Conservation (phyloP, 2,797 vertebrate genomes). For the Pitangus sulphuratus region DNA sequence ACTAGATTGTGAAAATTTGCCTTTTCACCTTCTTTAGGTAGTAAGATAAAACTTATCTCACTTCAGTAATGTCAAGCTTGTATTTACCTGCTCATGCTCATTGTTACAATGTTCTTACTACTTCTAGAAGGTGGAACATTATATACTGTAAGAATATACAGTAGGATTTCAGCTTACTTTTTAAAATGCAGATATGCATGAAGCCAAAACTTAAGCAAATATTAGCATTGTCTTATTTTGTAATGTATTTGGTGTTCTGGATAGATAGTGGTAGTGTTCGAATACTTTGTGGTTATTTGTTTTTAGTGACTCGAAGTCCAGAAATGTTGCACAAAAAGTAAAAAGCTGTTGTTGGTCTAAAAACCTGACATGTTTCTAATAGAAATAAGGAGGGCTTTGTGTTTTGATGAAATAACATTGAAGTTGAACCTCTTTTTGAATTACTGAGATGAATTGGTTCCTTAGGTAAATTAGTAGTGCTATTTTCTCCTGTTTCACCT, state of each 20-base stretch:
- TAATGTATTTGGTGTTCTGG: constrained; percentile 49
- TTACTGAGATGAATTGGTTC: constrained; percentile 41
- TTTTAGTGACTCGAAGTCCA: constrained; percentile 51
- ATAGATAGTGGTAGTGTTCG: constrained; percentile 48
- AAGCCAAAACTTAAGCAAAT: constrained; percentile 54
- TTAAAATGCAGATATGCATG: constrained; percentile 51
- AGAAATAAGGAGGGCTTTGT: constrained; percentile 4
- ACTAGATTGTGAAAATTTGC: constrained; percentile 63
- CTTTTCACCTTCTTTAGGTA: constrained; percentile 68
- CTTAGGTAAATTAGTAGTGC: constrained; percentile 30
- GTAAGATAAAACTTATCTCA: constrained; percentile 40
- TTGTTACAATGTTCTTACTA: constrained; percentile 37
- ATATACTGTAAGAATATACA: constrained; percentile 46
- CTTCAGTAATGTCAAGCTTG: constrained; percentile 9
- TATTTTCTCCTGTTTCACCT: constrained; percentile 23
- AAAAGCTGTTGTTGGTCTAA: constrained; percentile 42
- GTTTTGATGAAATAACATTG: constrained; percentile 17
- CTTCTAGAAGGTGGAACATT: constrained; percentile 65
- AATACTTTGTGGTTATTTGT: constrained; percentile 40
- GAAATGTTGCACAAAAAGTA: constrained; percentile 53
- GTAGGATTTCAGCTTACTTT: constrained; percentile 46
- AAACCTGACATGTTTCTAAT: neutral
- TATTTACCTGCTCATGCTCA: constrained; percentile 28
- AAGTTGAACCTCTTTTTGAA: constrained; percentile 21
- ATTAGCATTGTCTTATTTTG: constrained; percentile 64